Evolutionary conservation across 1,140 invertebrate genomes (phyloP).

Genomic region (Nautilus pompilius): DNA sequence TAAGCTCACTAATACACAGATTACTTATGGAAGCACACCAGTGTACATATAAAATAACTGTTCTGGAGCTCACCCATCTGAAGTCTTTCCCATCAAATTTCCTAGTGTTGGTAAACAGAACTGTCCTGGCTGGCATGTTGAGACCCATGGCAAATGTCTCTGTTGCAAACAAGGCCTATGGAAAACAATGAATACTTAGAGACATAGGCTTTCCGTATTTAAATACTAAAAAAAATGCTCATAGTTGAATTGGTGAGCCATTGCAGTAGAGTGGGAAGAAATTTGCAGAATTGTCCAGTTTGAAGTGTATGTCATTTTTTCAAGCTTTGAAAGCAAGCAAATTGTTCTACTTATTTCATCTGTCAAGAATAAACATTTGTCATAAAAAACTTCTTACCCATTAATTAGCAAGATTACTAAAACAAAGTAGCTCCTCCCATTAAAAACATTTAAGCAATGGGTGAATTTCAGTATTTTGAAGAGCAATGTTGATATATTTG

Average conservation of each 20-base stretch:
- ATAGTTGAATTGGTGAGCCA: too few relatives aligned
- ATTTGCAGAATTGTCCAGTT: too few relatives aligned
- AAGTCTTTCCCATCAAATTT: conserved; percentile 99
- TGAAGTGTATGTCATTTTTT: too few relatives aligned
- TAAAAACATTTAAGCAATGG: too few relatives aligned
- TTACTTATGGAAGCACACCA: neutral
- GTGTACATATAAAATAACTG: neutral
- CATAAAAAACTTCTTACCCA: too few relatives aligned
- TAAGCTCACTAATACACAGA: neutral
- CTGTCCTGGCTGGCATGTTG: conserved; percentile 99
- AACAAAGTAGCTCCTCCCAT: too few relatives aligned
- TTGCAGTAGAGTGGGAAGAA: too few relatives aligned
- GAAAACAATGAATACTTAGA: too few relatives aligned
- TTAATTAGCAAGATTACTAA: too few relatives aligned
- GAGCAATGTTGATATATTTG: neutral
- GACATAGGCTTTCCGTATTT: too few relatives aligned
- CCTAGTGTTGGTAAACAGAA: conserved; percentile 89
- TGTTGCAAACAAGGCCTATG: conserved; percentile 89
- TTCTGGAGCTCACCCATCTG: conserved; percentile 68
- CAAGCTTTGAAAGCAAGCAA: neutral
- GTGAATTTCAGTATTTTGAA: neutral
- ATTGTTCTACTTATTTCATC: neutral
- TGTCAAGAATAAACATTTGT: too few relatives aligned
- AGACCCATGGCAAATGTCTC: conserved; percentile 99
- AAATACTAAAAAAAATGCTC: too few relatives aligned